Evolutionary conservation across 2,888 invertebrate genomes (phyloP).

Genomic region (Molorchus minor): DNA sequence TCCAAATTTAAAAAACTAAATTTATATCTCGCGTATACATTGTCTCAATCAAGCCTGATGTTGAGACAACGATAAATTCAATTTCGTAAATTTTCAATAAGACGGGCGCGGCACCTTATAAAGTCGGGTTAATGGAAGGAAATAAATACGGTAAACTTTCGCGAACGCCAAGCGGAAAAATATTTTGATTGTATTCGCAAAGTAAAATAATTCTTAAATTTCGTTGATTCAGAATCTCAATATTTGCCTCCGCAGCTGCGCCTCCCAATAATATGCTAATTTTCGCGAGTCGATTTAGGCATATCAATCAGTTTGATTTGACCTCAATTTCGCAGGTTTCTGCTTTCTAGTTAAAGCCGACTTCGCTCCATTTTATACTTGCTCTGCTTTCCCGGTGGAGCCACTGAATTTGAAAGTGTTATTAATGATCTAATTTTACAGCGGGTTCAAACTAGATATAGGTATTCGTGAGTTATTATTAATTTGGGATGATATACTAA

Average conservation of each 20-base stretch:
- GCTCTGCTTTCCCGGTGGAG: slow-evolving; percentile 2
- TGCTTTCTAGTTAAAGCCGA: neutral
- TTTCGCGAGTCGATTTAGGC: slow-evolving; percentile 48
- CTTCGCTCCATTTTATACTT: slow-evolving; percentile 3
- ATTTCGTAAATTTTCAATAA: neutral
- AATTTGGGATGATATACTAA: too few relatives aligned
- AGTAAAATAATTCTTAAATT: slow-evolving; percentile 40
- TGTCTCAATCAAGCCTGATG: too few relatives aligned
- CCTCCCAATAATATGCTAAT: slow-evolving; percentile 55
- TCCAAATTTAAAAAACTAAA: too few relatives aligned
- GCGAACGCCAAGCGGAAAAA: slow-evolving; percentile 8
- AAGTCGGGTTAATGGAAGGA: slow-evolving; percentile 3
- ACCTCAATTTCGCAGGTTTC: slow-evolving; percentile 32
- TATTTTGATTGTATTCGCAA: slow-evolving; percentile 30
- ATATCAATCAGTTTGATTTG: slow-evolving; percentile 51
- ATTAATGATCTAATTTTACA: neutral
- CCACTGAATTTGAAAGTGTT: slow-evolving; percentile 5
- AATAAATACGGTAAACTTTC: slow-evolving; percentile 11
- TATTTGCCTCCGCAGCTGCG: slow-evolving; percentile 48
- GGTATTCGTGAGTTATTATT: too few relatives aligned
- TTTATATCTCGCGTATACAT: too few relatives aligned
- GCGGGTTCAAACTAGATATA: too few relatives aligned
- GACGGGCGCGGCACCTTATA: neutral
- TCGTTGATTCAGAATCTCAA: slow-evolving; percentile 40
- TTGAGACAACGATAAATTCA: too few relatives aligned